Base-by-base conservation (phyloP, 2,797 vertebrate genomes). In the Babyrousa celebensis region DNA sequence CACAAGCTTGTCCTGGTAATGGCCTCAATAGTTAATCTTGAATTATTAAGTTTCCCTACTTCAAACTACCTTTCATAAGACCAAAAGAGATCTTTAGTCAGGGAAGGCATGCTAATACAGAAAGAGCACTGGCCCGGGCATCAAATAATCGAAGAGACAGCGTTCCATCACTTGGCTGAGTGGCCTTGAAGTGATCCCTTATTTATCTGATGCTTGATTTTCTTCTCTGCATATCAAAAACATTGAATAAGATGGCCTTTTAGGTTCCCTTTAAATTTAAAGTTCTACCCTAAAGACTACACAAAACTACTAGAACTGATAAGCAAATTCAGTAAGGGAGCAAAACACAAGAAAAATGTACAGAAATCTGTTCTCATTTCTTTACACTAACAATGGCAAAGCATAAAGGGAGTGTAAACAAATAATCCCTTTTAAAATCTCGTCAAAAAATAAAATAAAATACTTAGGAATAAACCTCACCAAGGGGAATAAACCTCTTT, bases 41-140 rank as follows among this genome's bases (percentile, higher is more conserved):
- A 68, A 72, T 92, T 25, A 29, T 20, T n/a, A 40, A 17, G 6
- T 52, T 60, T 84, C 70, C 27, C 8, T n/a, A 63, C 56, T 1
- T 96, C 85, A 91, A 85, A 90, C 1, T 67, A n/a, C 23, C 27
- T 95, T 80, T 71, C 27, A 70, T 20, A 60, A 15, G 25, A 77
- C 52, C 60, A 90, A 77, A 83, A 2, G 32, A 89, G 15, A 40
- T 9, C 17, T 12, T 12, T 72, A 6, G 17, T 52, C 14, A 84
- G 20, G 5, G 1, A 15, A 1, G 14, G 32, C 54, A 40, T 12
- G 6, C 36, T 12, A 27, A 18, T 67, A 32, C 40, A 29, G 20
- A 93, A 85, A 62, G 4, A 60, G 1, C 43, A 60, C 15, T 17
- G 27, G 3, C 6, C 6, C 23, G 17, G 40, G 11, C 65, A 29